Percentiles rank a stretch among this genome's conserved stretches.
Evolutionary conservation across 35 echinoderm and acorn worm genomes (phyloP).

Genomic region (Diadema setosum): DNA sequence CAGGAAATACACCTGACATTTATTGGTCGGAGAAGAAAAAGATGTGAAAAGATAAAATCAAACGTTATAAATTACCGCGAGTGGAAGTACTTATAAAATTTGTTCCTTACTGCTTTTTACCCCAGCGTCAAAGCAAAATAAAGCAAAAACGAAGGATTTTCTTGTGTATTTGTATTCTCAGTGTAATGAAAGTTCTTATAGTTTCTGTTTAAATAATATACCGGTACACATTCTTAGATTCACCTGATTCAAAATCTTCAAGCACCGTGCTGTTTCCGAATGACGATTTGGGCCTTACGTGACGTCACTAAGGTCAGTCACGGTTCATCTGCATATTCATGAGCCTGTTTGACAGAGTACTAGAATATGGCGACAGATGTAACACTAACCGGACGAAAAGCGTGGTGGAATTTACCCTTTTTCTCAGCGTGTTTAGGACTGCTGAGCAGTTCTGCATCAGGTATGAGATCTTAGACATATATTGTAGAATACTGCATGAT

Average conservation of each 20-base stretch:
- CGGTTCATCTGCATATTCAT: constrained; percentile 19
- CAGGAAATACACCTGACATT: too few relatives aligned
- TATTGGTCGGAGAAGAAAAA: too few relatives aligned
- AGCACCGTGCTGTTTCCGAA: too few relatives aligned
- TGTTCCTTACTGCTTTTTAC: too few relatives aligned
- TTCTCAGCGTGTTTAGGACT: constrained; percentile 18
- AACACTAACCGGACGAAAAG: constrained; percentile 19
- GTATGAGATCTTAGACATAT: background rate
- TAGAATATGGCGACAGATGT: constrained; percentile 29
- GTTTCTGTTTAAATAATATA: too few relatives aligned
- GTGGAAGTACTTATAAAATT: too few relatives aligned
- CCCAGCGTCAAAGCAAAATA: background rate
- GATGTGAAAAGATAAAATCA: too few relatives aligned
- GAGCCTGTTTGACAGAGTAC: constrained; percentile 15
- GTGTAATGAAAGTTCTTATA: too few relatives aligned
- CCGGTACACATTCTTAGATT: too few relatives aligned
- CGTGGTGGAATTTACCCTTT: constrained; percentile 20
- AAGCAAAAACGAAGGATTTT: background rate
- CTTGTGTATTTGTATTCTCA: background rate
- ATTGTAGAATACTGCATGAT: background rate
- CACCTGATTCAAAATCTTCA: too few relatives aligned
- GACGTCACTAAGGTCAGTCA: constrained; percentile 19
- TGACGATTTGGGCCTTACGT: too few relatives aligned
- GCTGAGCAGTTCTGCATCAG: background rate
- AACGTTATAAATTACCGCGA: too few relatives aligned